These are phyloP conservation scores for Sebastes vulpes DNA, from an alignment of 2,797 vertebrate species.

Conservation along the genomic window DNA sequence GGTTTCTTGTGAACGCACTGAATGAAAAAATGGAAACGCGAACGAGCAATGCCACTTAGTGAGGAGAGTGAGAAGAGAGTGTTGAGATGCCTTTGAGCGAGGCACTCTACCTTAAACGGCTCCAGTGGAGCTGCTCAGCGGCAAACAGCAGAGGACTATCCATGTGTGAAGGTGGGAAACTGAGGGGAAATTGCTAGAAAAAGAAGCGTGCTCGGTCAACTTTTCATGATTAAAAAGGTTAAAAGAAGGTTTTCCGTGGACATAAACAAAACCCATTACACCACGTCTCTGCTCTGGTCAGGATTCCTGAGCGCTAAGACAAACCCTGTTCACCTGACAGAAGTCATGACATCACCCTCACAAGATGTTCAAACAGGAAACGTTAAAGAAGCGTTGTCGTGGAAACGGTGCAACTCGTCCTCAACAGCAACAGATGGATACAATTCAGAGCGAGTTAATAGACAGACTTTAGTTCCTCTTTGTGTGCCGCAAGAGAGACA, in stretches of 20 bases:
- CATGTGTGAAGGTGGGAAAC: conserved; percentile 22
- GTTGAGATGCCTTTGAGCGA: neutral
- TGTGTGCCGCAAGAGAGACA: neutral
- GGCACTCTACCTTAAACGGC: neutral
- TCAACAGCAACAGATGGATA: conserved; percentile 27
- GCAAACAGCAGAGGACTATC: neutral
- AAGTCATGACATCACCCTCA: conserved; percentile 44
- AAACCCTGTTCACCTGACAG: conserved; percentile 28
- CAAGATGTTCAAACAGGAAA: conserved; percentile 50
- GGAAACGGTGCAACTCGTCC: conserved; percentile 19
- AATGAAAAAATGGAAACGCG: conserved; percentile 4
- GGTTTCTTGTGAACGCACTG: neutral
- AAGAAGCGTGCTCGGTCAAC: neutral
- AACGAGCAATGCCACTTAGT: neutral
- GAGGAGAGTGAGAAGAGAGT: neutral
- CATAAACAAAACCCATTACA: conserved; percentile 12
- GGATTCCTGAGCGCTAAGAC: conserved; percentile 22
- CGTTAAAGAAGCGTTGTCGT: conserved; percentile 26
- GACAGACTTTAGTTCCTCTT: conserved; percentile 19
- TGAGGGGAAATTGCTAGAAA: conserved; percentile 4
- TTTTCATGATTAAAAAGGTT: conserved; percentile 3
- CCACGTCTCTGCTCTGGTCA: conserved; percentile 1
- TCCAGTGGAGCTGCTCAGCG: conserved; percentile 13
- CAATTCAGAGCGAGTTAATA: conserved; percentile 3
- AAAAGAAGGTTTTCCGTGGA: conserved; percentile 10